These are phyloP conservation scores for Prunella fulvescens DNA, from an alignment of 2,113 vertebrate genomes.

Conservation along the genomic window DNA sequence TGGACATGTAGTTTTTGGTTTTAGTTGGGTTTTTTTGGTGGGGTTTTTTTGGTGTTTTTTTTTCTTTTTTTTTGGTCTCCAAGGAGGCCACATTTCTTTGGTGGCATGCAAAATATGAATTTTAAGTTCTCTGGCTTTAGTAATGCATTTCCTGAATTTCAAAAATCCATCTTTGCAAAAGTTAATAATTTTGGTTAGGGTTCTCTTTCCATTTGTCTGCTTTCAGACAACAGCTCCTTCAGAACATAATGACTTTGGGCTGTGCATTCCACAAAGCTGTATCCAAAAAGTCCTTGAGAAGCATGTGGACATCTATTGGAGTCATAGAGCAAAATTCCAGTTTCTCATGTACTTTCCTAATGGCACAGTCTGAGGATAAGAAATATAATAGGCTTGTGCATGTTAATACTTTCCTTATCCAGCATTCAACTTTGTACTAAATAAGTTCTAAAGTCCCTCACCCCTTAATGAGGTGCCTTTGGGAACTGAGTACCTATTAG, in stretches of 20 bases:
- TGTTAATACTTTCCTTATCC: not conserved
- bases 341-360: not conserved
- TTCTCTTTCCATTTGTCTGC: slow-evolving; percentile 25
- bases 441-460: not conserved
- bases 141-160: not conserved
- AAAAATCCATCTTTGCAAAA: not conserved
- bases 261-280: not conserved
- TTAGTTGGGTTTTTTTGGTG: not conserved
- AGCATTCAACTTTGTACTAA: not conserved
- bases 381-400: not conserved
- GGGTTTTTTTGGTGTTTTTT: not conserved
- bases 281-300: not conserved
- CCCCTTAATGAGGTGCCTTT: not conserved
- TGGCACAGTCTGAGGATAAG: not conserved
- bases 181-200: not conserved
- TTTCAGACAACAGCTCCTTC: not conserved
- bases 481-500: not conserved
- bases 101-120: not conserved
- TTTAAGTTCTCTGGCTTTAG: not conserved
- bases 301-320: not conserved
- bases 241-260: not conserved
- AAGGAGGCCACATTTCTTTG: not conserved
- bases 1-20: not conserved
- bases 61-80: not conserved
- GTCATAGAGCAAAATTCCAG: not conserved